These are phyloP conservation scores for Gobius niger DNA, from an alignment of 2,113 vertebrate genomes.

Conservation along the genomic window DNA sequence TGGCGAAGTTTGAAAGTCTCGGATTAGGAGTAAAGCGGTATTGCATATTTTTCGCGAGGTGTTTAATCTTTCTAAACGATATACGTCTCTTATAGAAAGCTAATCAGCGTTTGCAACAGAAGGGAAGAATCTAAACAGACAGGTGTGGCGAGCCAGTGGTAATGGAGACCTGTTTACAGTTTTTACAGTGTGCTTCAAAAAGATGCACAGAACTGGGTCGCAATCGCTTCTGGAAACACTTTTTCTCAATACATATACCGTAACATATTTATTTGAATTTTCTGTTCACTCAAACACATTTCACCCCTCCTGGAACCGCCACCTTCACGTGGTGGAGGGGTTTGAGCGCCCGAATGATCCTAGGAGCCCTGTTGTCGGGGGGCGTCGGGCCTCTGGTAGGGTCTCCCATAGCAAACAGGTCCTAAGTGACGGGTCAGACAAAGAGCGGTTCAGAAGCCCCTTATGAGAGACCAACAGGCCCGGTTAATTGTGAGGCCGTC, in stretches of 20 bases:
- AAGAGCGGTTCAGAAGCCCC: too few relatives aligned
- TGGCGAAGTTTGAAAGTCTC: slow-evolving; percentile 71
- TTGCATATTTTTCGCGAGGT: slow-evolving; percentile 71
- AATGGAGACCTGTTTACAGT: slow-evolving; percentile 1
- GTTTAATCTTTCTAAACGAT: slow-evolving; percentile 51
- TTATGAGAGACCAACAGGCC: too few relatives aligned
- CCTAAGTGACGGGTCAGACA: too few relatives aligned
- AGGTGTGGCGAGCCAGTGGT: slow-evolving; percentile 27
- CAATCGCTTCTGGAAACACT: not conserved
- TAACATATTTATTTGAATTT: too few relatives aligned
- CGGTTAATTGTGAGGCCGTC: too few relatives aligned
- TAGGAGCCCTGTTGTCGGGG: too few relatives aligned
- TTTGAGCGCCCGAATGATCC: too few relatives aligned
- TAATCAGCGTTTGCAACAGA: slow-evolving; percentile 64
- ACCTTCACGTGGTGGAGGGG: too few relatives aligned
- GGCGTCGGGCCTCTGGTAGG: too few relatives aligned
- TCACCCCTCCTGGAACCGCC: too few relatives aligned
- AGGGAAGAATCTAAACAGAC: slow-evolving; percentile 35
- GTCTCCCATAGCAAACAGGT: too few relatives aligned
- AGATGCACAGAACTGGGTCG: not conserved
- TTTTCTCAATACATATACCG: not conserved
- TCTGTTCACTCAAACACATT: not conserved
- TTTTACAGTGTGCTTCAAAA: not conserved
- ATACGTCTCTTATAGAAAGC: slow-evolving; percentile 40
- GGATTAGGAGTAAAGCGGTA: slow-evolving; percentile 80